Conservation (phyloP, 1,140 invertebrate species). For the Kradibia gibbosae region DNA sequence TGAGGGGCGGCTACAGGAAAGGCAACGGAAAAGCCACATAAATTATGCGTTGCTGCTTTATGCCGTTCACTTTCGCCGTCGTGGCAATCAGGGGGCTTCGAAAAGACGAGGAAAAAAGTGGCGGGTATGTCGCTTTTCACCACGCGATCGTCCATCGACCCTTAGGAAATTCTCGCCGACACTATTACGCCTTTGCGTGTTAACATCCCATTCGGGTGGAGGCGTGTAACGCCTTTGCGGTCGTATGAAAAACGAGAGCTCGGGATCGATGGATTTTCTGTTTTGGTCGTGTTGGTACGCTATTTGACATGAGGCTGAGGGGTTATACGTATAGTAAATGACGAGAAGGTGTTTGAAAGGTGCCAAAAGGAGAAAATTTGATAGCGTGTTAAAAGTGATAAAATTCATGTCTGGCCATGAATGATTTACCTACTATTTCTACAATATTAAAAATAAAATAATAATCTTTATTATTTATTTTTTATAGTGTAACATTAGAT, state of each 20-base stretch:
- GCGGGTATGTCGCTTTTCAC: background rate
- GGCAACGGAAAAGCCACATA: background rate
- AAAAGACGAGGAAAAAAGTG: slow-evolving; percentile 1
- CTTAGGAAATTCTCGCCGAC: slow-evolving; percentile 28
- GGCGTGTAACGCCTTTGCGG: slow-evolving; percentile 37
- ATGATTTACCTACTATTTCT: no score
- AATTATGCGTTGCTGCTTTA: background rate
- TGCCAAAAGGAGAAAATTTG: slow-evolving; percentile 43
- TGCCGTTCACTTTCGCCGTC: background rate
- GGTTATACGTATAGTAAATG: no score
- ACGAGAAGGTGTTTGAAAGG: background rate
- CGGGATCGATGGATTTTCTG: background rate
- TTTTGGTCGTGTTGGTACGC: background rate
- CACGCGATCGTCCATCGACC: slow-evolving; percentile 28
- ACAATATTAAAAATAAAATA: no score
- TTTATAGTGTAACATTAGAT: no score
- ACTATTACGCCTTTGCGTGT: slow-evolving; percentile 52
- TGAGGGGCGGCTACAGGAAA: background rate
- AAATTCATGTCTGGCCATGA: background rate
- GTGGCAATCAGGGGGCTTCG: background rate
- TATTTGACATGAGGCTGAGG: no score
- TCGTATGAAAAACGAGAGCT: background rate
- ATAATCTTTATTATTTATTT: no score
- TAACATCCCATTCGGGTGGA: slow-evolving; percentile 58
- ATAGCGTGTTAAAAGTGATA: background rate